A percentile compares a stretch with the other conserved stretches of the same genome.
Evolutionary conservation across 2,113 vertebrate genomes (phyloP).

Genomic region (Mus pahari): DNA sequence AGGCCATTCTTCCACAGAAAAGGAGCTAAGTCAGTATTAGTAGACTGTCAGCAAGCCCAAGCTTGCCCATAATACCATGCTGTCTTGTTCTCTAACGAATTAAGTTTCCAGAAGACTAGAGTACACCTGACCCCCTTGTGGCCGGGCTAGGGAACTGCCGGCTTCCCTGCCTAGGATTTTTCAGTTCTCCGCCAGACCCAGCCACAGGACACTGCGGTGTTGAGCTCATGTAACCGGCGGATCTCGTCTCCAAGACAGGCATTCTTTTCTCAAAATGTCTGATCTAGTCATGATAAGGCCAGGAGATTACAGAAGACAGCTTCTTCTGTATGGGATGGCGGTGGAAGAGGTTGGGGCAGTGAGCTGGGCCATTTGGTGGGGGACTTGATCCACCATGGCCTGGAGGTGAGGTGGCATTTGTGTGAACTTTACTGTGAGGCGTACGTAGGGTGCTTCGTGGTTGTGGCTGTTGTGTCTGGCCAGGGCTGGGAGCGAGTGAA

Average conservation of each 20-base stretch:
- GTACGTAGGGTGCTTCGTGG: neutral
- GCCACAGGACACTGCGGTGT: accelerated
- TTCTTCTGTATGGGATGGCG: neutral
- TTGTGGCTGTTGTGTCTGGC: neutral
- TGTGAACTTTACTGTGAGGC: neutral
- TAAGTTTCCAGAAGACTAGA: neutral
- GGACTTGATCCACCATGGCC: neutral
- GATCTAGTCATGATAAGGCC: neutral
- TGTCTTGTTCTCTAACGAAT: neutral
- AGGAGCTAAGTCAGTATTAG: neutral
- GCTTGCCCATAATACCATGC: neutral
- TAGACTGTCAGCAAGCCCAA: neutral
- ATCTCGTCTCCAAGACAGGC: no score
- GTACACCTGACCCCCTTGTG: conserved; percentile 56
- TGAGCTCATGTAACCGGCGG: neutral
- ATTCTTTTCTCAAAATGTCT: neutral
- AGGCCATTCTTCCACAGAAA: neutral
- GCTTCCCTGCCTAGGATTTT: neutral
- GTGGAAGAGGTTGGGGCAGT: neutral
- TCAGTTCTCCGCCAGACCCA: accelerated
- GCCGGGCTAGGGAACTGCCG: conserved; percentile 31
- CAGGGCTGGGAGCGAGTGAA: neutral
- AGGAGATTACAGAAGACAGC: neutral
- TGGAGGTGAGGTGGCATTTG: neutral
- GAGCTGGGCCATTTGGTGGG: neutral